Conservation (phyloP, 2,113 vertebrate species). For the Nansenia antarctica region DNA sequence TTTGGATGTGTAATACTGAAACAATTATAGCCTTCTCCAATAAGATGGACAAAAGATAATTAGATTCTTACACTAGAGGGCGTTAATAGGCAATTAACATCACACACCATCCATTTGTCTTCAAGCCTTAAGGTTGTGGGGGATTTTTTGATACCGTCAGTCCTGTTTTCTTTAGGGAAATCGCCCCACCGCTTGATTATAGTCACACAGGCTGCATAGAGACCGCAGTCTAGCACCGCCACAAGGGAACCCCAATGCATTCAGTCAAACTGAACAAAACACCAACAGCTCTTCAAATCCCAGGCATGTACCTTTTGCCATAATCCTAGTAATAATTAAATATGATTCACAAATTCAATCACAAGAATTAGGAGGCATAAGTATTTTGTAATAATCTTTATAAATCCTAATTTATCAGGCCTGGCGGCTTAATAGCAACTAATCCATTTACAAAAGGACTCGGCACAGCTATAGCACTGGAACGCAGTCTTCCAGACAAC, state of each 20-base stretch:
- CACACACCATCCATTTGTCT: slow-evolving; percentile 77
- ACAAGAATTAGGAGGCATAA: slow-evolving; percentile 64
- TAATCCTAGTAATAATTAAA: slow-evolving; percentile 67
- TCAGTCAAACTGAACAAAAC: slow-evolving; percentile 52
- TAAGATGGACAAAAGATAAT: slow-evolving; percentile 82
- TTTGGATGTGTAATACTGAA: slow-evolving; percentile 76
- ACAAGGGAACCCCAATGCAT: slow-evolving; percentile 56
- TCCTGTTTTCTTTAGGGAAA: slow-evolving; percentile 62
- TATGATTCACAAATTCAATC: slow-evolving; percentile 75
- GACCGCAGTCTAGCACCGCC: slow-evolving; percentile 34
- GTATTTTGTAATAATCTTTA: slow-evolving; percentile 77
- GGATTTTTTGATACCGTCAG: slow-evolving; percentile 49
- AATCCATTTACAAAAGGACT: slow-evolving; percentile 76
- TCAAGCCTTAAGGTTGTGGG: slow-evolving; percentile 69
- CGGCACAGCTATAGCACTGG: slow-evolving; percentile 55
- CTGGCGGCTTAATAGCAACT: slow-evolving; percentile 71
- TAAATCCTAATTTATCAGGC: slow-evolving; percentile 77
- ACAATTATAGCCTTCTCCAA: slow-evolving; percentile 77
- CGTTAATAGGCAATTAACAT: slow-evolving; percentile 79
- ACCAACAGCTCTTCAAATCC: slow-evolving; percentile 37
- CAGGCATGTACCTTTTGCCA: slow-evolving; percentile 55
- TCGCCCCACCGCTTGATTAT: slow-evolving; percentile 38
- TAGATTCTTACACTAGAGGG: slow-evolving; percentile 78
- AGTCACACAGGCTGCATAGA: slow-evolving; percentile 3
- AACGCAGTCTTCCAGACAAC: slow-evolving; percentile 73